Evolutionary conservation across 1,140 invertebrate genomes (phyloP), one percentile per base, ranked within the genome.

Genomic region (Calephelis nemesis): DNA sequence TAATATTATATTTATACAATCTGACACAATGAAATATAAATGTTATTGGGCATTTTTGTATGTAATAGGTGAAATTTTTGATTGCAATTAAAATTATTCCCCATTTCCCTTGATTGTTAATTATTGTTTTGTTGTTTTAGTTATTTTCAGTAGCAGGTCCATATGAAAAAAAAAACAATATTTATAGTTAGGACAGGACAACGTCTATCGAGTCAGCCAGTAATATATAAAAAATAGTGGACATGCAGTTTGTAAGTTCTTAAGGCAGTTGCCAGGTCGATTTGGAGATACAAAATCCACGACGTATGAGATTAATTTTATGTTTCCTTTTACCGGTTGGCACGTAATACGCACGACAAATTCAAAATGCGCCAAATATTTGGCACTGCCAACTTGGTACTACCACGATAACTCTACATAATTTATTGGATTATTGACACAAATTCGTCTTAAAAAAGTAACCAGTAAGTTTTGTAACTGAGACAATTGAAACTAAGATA

Each of bases 361-460:
- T 49, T 42, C 12, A 50, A 63, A n/a, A 39, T 47, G 58, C 52
- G 1, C 52, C 52, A 19, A 68, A 39, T 39, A 68, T 47, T 64
- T 40, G 39, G 60, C 47, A 63, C 39, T 64, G 60, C 42, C 6
- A 48, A 12, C 40, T 30, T 42, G 12, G 39, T 54, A 42, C 30
- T 12, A 65, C 40, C 12, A 50, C 7, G 49, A 19, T 49, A 39
- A 49, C 63, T 15, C 19, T 65, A 58, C 10, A 10, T 30, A 58
- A 58, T 58, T 58, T 58, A 58, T 58, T 58, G 11, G 19, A 30
- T 10, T 4, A 54, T 11, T 54, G 52, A 54, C 52, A 54, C 19
- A 10, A 19, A 54, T 54, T 30, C n/a, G 11, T 9, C 47, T 47
- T 9, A 47, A 47, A 11, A 47, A 47, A 11, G 11, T 47, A 47